Base-by-base conservation (phyloP, 2,888 invertebrate genomes). In the Lasioglossum morio region DNA sequence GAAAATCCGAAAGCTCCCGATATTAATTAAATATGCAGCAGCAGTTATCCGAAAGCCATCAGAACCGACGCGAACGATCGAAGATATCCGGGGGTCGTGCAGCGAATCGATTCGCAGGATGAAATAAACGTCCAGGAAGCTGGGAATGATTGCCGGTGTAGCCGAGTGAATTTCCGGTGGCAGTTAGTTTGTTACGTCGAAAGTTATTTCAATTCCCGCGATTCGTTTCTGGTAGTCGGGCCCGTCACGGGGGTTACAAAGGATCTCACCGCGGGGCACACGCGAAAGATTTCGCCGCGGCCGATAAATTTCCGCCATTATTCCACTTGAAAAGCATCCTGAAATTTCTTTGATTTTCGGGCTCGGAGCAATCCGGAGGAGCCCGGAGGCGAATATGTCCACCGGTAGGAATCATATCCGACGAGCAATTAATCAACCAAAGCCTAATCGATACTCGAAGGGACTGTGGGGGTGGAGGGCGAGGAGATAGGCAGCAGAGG, bases 341-440 rank as follows among this genome's bases (percentile, higher is more conserved):
- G 72, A 37, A 72, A 72, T 73, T 73, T 63, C 73, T 78, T 53
- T 53, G n/a, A 8, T 30, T 77, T 19, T 0, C 19, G 43, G 30
- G 46, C 19, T 23, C 23, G 2, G 19, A 70, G 43, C 53, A 73
- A 57, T 34, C 30, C 12, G n/a, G 10, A 40, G 46, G 46, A 73
- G 57, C 76, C 30, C 69, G 23, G 34, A 69, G 75, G 34, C 72
- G 48, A 66, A 78, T 80, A 78, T 80, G 73, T 66, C 66, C 19
- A n/a, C 23, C 34, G 12, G 53, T 72, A 60, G n/a, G 75, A 48
- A 76, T 78, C 69, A 70, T 75, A 78, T 75, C 60, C 74, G 60
- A 12, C 14, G 70, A 77, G 34, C 85, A 82, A 87, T 82, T 83
- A 87, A 86, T 85, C 82, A 82, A 79, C 57, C 81, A 73, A 63